A percentile compares a stretch with the other conserved stretches of the same genome.
Evolutionary conservation across 2,113 vertebrate genomes (phyloP).

Genomic region (Perccottus glenii): DNA sequence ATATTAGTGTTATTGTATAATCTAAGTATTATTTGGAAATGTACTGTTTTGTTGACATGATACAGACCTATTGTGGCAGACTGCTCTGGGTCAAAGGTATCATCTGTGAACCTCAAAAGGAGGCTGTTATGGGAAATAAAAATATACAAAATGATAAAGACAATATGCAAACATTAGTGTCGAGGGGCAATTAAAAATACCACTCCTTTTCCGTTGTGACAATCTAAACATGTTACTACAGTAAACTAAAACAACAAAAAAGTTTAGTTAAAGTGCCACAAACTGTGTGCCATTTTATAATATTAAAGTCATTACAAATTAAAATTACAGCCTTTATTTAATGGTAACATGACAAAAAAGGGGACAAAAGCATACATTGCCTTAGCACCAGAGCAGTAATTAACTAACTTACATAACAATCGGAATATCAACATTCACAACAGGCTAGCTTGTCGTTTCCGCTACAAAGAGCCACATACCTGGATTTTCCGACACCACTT

Average conservation of each 20-base stretch:
- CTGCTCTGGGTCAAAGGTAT: slow-evolving; percentile 96
- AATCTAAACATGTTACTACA: too few relatives aligned
- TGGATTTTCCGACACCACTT: slow-evolving; percentile 96
- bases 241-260: background rate
- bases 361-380: background rate
- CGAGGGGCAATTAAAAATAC: background rate
- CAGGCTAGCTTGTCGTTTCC: slow-evolving; percentile 41
- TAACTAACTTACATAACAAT: slow-evolving; percentile 45
- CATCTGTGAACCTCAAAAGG: slow-evolving; percentile 92
- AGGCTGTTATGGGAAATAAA: slow-evolving; percentile 42
- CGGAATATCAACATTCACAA: slow-evolving; percentile 53
- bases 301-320: background rate
- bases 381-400: slow-evolving; percentile 5
- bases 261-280: background rate
- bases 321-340: background rate
- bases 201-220: too few relatives aligned
- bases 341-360: background rate
- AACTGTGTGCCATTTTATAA: background rate
- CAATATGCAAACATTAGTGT: slow-evolving; percentile 13
- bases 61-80: slow-evolving; percentile 92
- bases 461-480: slow-evolving; percentile 75
- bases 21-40: background rate
- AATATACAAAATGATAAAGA: background rate
- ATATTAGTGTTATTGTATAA: too few relatives aligned
- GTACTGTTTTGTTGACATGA: background rate